Evolutionary conservation across 2,888 invertebrate species (phyloP).

Genomic region (Willowsia nigromaculata): DNA sequence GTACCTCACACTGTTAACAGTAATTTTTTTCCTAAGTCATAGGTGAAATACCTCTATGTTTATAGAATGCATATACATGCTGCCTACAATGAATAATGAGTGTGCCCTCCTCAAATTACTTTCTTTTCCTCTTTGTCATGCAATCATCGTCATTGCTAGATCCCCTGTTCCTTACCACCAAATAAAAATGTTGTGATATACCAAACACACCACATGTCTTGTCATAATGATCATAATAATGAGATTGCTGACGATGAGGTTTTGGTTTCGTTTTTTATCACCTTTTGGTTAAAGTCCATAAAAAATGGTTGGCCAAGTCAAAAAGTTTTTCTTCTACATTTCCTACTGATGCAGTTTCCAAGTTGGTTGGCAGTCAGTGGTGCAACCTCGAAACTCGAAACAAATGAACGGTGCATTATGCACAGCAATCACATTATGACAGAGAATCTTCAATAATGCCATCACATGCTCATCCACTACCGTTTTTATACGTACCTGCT

Average conservation of each 20-base stretch:
- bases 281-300: background rate
- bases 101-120: slow-evolving; percentile 4
- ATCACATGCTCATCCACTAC: no score
- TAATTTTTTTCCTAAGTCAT: slow-evolving; percentile 12
- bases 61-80: background rate
- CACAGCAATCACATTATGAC: no score
- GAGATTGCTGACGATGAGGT: slow-evolving; percentile 37
- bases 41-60: background rate
- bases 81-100: background rate
- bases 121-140: slow-evolving; percentile 24
- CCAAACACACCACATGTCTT: background rate
- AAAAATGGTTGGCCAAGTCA: slow-evolving; percentile 11
- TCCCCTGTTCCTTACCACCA: background rate
- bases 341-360: no score
- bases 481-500: no score
- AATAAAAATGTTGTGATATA: background rate
- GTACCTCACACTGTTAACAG: slow-evolving; percentile 2
- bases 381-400: background rate
- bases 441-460: no score
- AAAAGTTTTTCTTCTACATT: background rate
- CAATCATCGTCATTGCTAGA: background rate
- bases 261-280: slow-evolving; percentile 55
- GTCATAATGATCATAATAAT: slow-evolving; percentile 34
- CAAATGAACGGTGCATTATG: slow-evolving; percentile 22
- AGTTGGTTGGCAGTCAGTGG: no score